Base-by-base conservation (phyloP, 1,140 invertebrate genomes). In the Aplysia californica region DNA sequence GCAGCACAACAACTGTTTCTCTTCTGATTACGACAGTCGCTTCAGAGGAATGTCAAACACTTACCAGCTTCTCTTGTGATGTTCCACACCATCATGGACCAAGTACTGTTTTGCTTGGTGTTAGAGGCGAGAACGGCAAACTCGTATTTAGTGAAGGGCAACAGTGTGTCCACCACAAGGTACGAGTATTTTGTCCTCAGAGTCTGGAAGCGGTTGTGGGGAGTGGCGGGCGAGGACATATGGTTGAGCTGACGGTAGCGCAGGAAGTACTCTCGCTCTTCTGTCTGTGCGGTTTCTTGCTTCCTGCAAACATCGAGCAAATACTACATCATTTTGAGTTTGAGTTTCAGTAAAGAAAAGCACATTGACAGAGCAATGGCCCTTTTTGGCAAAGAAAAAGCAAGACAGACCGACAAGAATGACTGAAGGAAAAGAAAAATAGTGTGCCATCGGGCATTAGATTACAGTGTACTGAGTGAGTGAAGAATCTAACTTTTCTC, bases 111-210 rank as follows among this genome's bases (percentile, higher is more conserved):
- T 3, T 50, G 56, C 3, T 36, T 5, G 23, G 69, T 65, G 29
- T 73, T 50, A 10, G 76, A 78, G 10, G 59, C 70, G 10, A 71
- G 59, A 36, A 78, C 76, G 44, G 76, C 61, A 78, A 78, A 73
- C 65, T 74, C 70, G 36, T 65, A 78, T 18, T 55, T 23, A 5
- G 76, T 78, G 65, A 29, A 74, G 23, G 76, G 76, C 65, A 41
- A 23, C 33, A 78, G 65, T 3, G 29, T 29, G 20, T 21, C 29
- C 1, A 78, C 65, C 33, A 59, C 10, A 33, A 73, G 2, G 23
- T 1, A 35, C 0, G 61, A 55, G 10, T 71, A 41, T 20, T 31
- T 50, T 39, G 68, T 66, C 39, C 66, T 56, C 5, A 21, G 59
- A 15, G 38, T 72, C 29, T 71, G 39, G 29, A 72, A 77, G n/a